Evolutionary conservation across 1,140 invertebrate genomes (phyloP).

Genomic region (Drosophila busckii): DNA sequence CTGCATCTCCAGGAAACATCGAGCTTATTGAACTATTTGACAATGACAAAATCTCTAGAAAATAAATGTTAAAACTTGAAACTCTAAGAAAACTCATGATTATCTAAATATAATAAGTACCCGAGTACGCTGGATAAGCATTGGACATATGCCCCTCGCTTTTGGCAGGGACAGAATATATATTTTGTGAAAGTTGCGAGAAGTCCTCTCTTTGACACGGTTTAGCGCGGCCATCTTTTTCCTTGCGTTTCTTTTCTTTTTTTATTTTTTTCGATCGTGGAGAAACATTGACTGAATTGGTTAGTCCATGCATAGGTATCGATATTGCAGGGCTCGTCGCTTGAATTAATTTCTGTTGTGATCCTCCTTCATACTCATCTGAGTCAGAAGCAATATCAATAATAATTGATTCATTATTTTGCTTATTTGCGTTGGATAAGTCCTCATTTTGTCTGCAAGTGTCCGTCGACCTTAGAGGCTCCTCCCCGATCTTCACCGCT

Average conservation of each 20-base stretch:
- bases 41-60: conserved; percentile 60
- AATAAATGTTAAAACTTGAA: not conserved
- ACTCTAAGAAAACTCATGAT: too few relatives aligned
- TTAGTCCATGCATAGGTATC: conserved; percentile 7
- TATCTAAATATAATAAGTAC: conserved; percentile 19
- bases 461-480: conserved; percentile 1
- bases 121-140: conserved; percentile 32
- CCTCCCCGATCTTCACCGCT: too few relatives aligned
- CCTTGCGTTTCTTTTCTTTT: conserved; percentile 58
- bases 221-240: conserved; percentile 9
- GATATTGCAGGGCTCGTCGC: not conserved
- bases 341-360: conserved; percentile 6
- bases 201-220: conserved; percentile 6
- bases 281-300: too few relatives aligned
- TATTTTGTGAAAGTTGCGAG: conserved; percentile 13
- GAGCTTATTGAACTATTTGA: conserved; percentile 77
- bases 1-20: conserved; percentile 52
- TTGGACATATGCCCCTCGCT: not conserved
- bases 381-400: conserved; percentile 72
- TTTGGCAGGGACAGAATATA: not conserved
- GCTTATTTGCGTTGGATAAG: conserved; percentile 46
- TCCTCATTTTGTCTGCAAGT: conserved; percentile 39
- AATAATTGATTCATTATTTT: conserved; percentile 44
- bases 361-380: conserved; percentile 44
- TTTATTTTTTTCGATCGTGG: conserved; percentile 47